phyloP scores from a whole-genome alignment of 2,888 invertebrate genomes.

The Busseola fusca region DNA sequence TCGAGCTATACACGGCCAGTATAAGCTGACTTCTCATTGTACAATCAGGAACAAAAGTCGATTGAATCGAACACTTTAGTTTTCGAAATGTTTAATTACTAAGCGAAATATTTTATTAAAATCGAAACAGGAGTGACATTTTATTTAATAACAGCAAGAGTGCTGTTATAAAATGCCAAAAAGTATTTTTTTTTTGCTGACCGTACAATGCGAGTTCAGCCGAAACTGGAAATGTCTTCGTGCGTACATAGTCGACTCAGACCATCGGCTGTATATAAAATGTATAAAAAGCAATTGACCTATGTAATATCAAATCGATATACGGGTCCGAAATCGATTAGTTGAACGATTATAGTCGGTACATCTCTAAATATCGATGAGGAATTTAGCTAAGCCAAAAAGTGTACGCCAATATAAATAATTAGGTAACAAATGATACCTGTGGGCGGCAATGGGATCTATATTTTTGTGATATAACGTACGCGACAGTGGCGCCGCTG shows the following conservation, averaged over 20 bases:
- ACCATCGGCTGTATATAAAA: conserved; percentile 52
- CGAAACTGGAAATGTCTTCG: neutral
- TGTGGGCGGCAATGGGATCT: conserved; percentile 73
- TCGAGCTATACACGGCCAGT: too few species aligned
- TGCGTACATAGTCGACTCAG: conserved; percentile 27
- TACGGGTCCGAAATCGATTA: conserved; percentile 26
- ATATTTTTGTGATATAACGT: conserved; percentile 80
- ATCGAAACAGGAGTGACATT: too few species aligned
- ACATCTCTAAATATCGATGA: conserved; percentile 61
- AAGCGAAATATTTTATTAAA: too few species aligned
- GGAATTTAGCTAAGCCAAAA: conserved; percentile 84
- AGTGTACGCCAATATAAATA: conserved; percentile 79
- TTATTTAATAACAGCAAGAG: too few species aligned
- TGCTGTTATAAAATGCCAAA: too few species aligned
- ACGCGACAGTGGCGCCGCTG: conserved; percentile 63
- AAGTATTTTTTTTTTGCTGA: too few species aligned
- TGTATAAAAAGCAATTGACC: conserved; percentile 48
- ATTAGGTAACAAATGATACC: conserved; percentile 67
- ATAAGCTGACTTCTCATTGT: neutral
- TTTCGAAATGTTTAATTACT: too few species aligned
- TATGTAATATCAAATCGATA: conserved; percentile 17
- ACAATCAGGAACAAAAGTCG: too few species aligned
- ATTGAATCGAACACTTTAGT: too few species aligned
- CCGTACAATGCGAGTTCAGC: neutral
- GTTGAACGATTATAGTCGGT: conserved; percentile 52